phyloP scores from a whole-genome alignment of 1,140 invertebrate species.

The Neodiprion lecontei region DNA sequence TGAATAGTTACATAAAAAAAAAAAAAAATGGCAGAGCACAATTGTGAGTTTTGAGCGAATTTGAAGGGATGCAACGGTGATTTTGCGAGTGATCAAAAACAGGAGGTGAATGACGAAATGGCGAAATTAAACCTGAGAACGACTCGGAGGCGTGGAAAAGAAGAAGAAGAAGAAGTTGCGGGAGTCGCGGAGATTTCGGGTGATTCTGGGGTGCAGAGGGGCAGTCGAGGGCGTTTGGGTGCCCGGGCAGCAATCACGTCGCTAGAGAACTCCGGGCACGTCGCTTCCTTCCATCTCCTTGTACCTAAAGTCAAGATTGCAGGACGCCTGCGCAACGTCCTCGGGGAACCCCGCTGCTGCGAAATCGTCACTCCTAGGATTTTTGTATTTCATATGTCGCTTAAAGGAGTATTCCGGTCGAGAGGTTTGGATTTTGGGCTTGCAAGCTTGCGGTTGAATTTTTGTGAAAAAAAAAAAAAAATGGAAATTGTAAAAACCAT shows the following conservation, averaged over 20 bases:
- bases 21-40: not conserved
- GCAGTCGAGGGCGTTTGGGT: not conserved
- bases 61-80: not conserved
- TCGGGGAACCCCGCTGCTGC: not conserved
- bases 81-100: no score
- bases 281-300: slow-evolving; percentile 1
- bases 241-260: slow-evolving; percentile 1
- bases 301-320: not conserved
- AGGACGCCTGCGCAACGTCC: not conserved
- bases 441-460: no score
- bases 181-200: not conserved
- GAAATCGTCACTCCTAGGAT: not conserved
- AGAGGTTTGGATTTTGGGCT: no score
- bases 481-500: no score
- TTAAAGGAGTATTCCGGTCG: no score
- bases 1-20: not conserved
- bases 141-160: no score
- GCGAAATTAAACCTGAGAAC: no score
- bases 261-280: not conserved
- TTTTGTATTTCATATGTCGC: not conserved
- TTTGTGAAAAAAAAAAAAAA: no score
- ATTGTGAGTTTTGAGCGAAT: no score
- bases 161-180: not conserved
- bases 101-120: no score
- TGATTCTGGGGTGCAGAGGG: slow-evolving; percentile 1